Base-by-base conservation (phyloP, 2,113 vertebrate species). In the Planiliza haematocheilus region DNA sequence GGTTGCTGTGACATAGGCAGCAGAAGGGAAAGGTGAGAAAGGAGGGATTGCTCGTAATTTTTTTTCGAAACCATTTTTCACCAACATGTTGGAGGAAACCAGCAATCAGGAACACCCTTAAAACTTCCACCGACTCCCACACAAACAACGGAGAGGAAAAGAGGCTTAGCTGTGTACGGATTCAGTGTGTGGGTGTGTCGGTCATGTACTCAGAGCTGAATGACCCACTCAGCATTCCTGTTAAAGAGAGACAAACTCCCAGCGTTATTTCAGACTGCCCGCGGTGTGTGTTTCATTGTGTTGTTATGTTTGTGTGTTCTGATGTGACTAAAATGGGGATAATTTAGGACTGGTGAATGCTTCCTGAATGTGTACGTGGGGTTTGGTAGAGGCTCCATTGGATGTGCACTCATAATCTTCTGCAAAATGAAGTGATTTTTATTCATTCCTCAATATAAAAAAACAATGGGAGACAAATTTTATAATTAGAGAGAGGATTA, bases 151-250 rank as follows among this genome's bases (percentile, higher is more conserved):
- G 10, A 65, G 49, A 37, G 37, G 18, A 13, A 63, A 60, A 34
- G 48, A 59, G 71, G 38, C 36, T 20, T 12, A 7, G 50, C 78
- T 4, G 58, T 60, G 71, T 7, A 12, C 57, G 74, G 18, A 20
- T 43, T 50, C 38, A 10, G 43, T 39, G 79, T 50, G 86, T 57
- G 68, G 84, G 78, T 51, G 65, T 61, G 73, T 63, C 20, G 7
- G 69, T 74, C 74, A 51, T 20, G 20, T 62, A 37, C 80, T 63
- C 55, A 9, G 13, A 57, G 58, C 62, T 79, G 52, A 78, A 79
- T 64, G 72, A 82, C 43, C 78, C 70, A 64, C 89, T 90, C 78
- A 74, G 70, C 81, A 74, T 74, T 88, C 66, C 81, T 49, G 57
- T 21, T 52, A 21, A 63, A 74, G 41, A 58, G 18, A 65, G 51